Evolutionary conservation across 2,888 invertebrate genomes (phyloP).

Genomic region (Plagodis dolabraria): DNA sequence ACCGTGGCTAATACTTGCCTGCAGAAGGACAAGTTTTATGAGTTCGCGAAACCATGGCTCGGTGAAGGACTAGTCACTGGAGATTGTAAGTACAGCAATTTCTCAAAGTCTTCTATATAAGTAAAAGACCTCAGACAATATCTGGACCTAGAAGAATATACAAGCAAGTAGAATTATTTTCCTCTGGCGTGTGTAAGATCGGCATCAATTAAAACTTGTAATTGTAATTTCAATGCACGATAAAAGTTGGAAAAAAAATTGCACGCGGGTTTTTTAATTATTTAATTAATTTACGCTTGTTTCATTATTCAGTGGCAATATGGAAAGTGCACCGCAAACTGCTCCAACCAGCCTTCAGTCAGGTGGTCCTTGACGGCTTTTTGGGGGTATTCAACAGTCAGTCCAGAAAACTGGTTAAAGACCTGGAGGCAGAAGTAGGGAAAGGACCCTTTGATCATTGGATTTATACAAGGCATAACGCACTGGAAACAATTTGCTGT

Average conservation of each 20-base stretch:
- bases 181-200: too few species aligned
- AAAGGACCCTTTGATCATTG: slow-evolving; percentile 65
- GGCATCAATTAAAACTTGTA: too few species aligned
- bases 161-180: too few species aligned
- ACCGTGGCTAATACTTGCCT: slow-evolving; percentile 66
- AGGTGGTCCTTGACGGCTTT: slow-evolving; percentile 56
- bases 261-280: too few species aligned
- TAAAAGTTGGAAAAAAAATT: too few species aligned
- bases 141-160: too few species aligned
- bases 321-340: slow-evolving; percentile 66
- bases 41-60: slow-evolving; percentile 72
- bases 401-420: slow-evolving; percentile 52
- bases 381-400: slow-evolving; percentile 61
- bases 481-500: slow-evolving; percentile 71
- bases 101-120: too few species aligned
- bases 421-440: slow-evolving; percentile 50
- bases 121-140: too few species aligned
- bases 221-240: too few species aligned
- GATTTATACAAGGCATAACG: slow-evolving; percentile 63
- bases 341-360: slow-evolving; percentile 63
- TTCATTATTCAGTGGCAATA: slow-evolving; percentile 47
- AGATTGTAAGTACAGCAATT: slow-evolving; percentile 59
- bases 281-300: too few species aligned
- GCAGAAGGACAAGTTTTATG: slow-evolving; percentile 67
- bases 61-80: slow-evolving; percentile 72